phyloP scores from a whole-genome alignment of 2,113 vertebrate genomes.

The Alethe castanea region DNA sequence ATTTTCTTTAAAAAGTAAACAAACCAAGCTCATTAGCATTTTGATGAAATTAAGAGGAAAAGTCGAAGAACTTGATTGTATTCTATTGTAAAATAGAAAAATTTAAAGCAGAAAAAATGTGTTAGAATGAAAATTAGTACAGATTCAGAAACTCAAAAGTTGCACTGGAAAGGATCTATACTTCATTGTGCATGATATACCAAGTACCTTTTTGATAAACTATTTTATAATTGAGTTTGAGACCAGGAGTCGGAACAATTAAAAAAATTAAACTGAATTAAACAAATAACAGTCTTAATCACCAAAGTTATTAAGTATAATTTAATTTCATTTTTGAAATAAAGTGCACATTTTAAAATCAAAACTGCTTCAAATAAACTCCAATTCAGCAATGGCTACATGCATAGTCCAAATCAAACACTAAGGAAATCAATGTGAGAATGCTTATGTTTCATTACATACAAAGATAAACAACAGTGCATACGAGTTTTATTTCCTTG shows the following conservation, averaged over 20 bases:
- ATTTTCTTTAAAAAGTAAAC: constrained; percentile 4
- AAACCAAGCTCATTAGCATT: constrained; percentile 36
- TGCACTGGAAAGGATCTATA: background rate
- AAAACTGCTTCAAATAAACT: background rate
- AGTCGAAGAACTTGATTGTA: background rate
- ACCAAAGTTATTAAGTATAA: background rate
- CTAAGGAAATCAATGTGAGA: background rate
- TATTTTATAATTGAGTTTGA: background rate
- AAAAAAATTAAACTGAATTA: background rate
- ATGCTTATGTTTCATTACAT: background rate
- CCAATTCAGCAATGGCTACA: background rate
- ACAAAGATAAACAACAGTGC: background rate
- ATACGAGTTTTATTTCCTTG: rapidly evolving
- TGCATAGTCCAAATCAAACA: background rate
- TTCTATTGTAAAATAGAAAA: background rate
- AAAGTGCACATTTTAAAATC: background rate
- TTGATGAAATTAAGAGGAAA: constrained; percentile 41
- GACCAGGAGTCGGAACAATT: background rate
- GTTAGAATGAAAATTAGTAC: background rate
- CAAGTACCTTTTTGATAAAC: background rate
- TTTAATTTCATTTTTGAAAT: background rate
- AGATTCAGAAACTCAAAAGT: background rate
- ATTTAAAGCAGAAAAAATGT: background rate
- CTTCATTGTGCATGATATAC: background rate
- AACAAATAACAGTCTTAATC: rapidly evolving